phyloP scores from a whole-genome alignment of 2,113 vertebrate species.

The Otis tarda region DNA sequence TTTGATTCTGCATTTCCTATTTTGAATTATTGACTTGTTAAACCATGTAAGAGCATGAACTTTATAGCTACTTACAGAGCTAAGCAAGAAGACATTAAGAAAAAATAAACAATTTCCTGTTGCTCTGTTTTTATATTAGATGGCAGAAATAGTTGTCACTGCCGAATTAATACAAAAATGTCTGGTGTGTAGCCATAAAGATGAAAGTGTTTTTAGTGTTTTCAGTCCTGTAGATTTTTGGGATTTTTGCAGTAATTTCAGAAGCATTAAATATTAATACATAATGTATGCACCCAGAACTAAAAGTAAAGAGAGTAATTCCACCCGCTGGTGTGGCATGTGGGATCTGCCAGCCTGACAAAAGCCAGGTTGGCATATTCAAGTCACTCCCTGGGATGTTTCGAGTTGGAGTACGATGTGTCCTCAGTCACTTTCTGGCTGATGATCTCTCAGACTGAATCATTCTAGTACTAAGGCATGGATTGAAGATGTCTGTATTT shows the following conservation, averaged over 20 bases:
- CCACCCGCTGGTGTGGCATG: neutral
- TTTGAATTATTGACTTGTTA: neutral
- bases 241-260: neutral
- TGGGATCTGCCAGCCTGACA: neutral
- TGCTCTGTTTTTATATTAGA: neutral
- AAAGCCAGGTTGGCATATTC: neutral
- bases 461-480: neutral
- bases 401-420: neutral
- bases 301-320: neutral
- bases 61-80: neutral
- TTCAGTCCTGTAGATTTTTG: neutral
- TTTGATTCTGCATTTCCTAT: neutral
- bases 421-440: neutral
- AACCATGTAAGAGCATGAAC: neutral
- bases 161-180: neutral
- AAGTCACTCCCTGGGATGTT: neutral
- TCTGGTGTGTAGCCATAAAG: neutral
- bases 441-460: neutral
- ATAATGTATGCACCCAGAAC: neutral
- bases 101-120: neutral
- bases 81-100: neutral
- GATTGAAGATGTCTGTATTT: neutral
- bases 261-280: neutral
- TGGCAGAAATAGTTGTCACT: neutral
- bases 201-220: neutral